phyloP scores from a whole-genome alignment of 2,113 vertebrate genomes.

The Pimephales promelas region DNA sequence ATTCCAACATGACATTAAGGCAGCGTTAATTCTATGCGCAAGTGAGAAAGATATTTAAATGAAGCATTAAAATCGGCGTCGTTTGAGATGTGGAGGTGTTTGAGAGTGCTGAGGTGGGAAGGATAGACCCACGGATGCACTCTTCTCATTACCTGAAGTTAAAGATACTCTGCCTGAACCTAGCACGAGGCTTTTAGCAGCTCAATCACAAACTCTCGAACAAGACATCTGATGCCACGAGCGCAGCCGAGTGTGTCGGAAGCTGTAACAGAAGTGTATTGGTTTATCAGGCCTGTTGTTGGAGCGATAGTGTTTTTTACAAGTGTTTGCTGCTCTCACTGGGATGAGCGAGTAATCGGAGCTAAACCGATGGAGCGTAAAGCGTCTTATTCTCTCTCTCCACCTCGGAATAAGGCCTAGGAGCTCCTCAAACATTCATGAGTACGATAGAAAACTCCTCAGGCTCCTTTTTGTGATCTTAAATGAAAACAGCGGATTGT shows the following conservation, averaged over 20 bases:
- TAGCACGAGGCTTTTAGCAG: conserved; percentile 24
- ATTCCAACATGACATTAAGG: not conserved
- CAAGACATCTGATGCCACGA: not conserved
- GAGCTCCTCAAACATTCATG: conserved; percentile 37
- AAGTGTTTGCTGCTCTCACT: conserved; percentile 13
- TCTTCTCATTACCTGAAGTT: conserved; percentile 12
- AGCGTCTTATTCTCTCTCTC: conserved; percentile 8
- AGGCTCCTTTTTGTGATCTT: not conserved
- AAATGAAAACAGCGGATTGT: not conserved
- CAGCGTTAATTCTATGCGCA: not conserved
- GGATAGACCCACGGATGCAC: conserved; percentile 14
- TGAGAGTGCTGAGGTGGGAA: conserved; percentile 21
- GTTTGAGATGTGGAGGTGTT: conserved; percentile 22
- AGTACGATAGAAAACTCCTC: not conserved
- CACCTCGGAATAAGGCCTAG: not conserved
- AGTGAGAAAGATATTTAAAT: not conserved
- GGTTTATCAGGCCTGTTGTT: conserved; percentile 17
- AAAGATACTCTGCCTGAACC: conserved; percentile 27
- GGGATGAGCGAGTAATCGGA: conserved; percentile 25
- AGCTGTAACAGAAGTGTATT: conserved; percentile 9
- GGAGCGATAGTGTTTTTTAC: conserved; percentile 29
- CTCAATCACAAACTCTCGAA: conserved; percentile 11
- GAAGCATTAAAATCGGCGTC: conserved; percentile 3
- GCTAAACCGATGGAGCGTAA: not conserved
- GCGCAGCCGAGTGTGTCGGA: not conserved